Conservation (phyloP, 1,140 invertebrate species). For the Chymomyza costata region DNA sequence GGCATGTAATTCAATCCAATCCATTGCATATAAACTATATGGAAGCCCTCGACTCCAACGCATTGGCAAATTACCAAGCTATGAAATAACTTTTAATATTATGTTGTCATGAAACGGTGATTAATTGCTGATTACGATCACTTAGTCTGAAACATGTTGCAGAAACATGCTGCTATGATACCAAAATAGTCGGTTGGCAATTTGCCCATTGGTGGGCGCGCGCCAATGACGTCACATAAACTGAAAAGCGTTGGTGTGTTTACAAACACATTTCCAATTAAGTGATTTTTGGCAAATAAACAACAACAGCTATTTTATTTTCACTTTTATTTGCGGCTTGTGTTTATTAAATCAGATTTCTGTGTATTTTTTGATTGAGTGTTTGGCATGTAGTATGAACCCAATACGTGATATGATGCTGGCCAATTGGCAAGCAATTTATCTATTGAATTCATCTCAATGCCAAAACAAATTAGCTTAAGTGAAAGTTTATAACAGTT, state of each 20-base stretch:
- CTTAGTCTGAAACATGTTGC: constrained; percentile 7
- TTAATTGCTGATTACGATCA: too few relatives aligned
- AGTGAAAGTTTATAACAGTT: constrained; percentile 43
- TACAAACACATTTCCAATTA: too few relatives aligned
- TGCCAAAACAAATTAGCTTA: constrained; percentile 3
- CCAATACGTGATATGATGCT: constrained; percentile 38
- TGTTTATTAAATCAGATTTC: constrained; percentile 20
- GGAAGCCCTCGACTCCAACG: too few relatives aligned
- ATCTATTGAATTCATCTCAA: constrained; percentile 37
- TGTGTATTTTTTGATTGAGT: constrained; percentile 37
- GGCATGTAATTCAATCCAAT: too few relatives aligned
- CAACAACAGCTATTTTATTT: constrained; percentile 16
- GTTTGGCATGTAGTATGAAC: constrained; percentile 20
- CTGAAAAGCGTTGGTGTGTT: constrained; percentile 14
- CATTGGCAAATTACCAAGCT: too few relatives aligned
- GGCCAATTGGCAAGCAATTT: constrained; percentile 34
- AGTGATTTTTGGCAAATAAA: too few relatives aligned
- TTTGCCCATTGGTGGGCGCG: constrained; percentile 26
- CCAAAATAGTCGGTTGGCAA: constrained; percentile 22
- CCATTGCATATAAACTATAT: too few relatives aligned
- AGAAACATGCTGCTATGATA: constrained; percentile 14
- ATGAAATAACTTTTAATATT: too few relatives aligned
- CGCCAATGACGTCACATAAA: constrained; percentile 29
- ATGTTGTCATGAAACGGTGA: too few relatives aligned
- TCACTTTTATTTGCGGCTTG: constrained; percentile 19